These are phyloP conservation scores for Macroglossus sobrinus DNA, from an alignment of 2,113 vertebrate genomes.

Conservation along the genomic window DNA sequence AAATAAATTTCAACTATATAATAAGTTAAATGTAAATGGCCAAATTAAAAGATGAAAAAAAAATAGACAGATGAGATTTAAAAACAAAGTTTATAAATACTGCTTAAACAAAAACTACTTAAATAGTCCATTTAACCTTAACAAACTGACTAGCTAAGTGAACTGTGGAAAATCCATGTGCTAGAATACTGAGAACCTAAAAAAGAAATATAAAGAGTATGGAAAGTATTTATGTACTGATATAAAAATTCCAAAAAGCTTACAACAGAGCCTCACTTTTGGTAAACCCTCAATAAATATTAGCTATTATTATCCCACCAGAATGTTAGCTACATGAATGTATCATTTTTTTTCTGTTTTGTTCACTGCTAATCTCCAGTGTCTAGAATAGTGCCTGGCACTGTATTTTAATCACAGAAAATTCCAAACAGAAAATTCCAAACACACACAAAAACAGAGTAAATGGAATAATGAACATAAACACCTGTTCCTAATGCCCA, in stretches of 20 bases:
- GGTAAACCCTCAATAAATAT: background rate
- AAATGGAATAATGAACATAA: background rate
- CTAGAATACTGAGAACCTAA: background rate
- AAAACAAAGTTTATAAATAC: background rate
- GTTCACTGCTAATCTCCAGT: background rate
- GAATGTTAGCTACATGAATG: background rate
- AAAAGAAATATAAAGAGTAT: background rate
- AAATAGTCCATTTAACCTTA: background rate
- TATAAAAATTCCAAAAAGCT: background rate
- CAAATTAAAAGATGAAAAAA: background rate
- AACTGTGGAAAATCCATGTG: background rate
- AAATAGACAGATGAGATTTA: background rate
- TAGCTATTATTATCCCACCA: background rate
- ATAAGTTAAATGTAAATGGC: background rate
- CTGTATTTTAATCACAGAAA: background rate
- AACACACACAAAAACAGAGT: background rate
- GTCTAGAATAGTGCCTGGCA: background rate
- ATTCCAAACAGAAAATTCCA: background rate
- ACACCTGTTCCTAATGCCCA: background rate
- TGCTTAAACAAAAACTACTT: too few relatives aligned
- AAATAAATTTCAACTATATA: background rate
- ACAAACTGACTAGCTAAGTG: background rate
- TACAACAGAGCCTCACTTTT: background rate
- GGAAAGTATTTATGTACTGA: background rate
- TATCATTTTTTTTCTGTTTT: background rate